Evolutionary conservation across 2,797 vertebrate genomes (phyloP).

Genomic region (Mustela erminea): DNA sequence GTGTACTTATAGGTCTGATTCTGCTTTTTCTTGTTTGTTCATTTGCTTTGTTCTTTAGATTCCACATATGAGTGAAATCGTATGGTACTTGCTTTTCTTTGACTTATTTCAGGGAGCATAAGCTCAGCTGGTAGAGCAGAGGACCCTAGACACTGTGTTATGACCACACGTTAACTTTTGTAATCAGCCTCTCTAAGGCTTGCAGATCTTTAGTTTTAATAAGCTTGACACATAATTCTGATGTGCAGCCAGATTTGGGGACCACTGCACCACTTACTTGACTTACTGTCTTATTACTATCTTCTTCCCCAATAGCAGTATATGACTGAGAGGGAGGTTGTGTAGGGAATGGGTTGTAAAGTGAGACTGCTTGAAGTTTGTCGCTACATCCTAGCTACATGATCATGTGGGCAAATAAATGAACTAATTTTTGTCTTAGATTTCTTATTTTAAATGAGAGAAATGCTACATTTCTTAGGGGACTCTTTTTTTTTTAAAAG

Average conservation of each 20-base stretch:
- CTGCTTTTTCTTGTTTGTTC: background rate
- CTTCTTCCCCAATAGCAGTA: background rate
- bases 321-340: background rate
- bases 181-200: background rate
- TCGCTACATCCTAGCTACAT: background rate
- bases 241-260: background rate
- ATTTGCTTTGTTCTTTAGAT: background rate
- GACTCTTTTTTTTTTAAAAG: too few species aligned
- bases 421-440: background rate
- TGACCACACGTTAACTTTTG: background rate
- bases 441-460: background rate
- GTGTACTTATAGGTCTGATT: background rate
- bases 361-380: background rate
- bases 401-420: background rate
- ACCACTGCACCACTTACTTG: background rate
- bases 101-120: background rate
- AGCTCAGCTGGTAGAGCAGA: background rate
- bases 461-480: background rate
- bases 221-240: background rate
- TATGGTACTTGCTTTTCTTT: background rate
- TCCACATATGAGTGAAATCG: background rate
- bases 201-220: constrained; percentile 42
- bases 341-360: background rate
- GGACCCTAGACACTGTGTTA: background rate
- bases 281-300: background rate